Conservation (phyloP, 2,113 vertebrate genomes). For the Chaenogobius annularis region DNA sequence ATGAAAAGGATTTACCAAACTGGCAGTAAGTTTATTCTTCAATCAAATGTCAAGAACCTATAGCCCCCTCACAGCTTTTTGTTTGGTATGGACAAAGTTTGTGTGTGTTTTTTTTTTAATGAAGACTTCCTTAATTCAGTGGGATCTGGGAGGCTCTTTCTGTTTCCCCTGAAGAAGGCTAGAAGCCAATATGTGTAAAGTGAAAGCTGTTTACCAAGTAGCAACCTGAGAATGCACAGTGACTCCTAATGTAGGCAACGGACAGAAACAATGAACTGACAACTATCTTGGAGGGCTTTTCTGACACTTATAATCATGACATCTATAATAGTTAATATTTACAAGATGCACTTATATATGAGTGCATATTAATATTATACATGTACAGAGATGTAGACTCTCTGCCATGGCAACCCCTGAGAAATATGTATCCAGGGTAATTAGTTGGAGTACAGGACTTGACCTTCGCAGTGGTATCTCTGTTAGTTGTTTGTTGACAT, state of each 20-base stretch:
- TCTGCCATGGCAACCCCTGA: constrained; percentile 52
- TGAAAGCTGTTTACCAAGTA: constrained; percentile 59
- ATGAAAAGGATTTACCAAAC: constrained; percentile 47
- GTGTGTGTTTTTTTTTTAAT: constrained; percentile 49
- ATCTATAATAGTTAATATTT: constrained; percentile 6
- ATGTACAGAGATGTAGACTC: constrained; percentile 37
- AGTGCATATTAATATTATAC: constrained; percentile 49
- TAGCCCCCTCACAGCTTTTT: constrained; percentile 34
- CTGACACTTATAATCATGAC: constrained; percentile 50
- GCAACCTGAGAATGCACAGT: constrained; percentile 50
- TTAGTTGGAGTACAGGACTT: constrained; percentile 66
- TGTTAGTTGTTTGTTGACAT: constrained; percentile 66
- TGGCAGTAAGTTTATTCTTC: constrained; percentile 38
- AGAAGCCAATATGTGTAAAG: constrained; percentile 44
- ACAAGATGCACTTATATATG: constrained; percentile 48
- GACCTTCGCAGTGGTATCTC: constrained; percentile 70
- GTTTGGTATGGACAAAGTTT: constrained; percentile 51
- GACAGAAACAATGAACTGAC: constrained; percentile 54
- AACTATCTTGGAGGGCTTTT: constrained; percentile 49
- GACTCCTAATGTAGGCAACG: constrained; percentile 64
- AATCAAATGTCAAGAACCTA: constrained; percentile 57
- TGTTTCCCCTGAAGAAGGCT: constrained; percentile 56
- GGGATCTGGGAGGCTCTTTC: constrained; percentile 53
- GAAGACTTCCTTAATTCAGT: constrained; percentile 55
- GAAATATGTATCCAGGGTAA: constrained; percentile 51